Percentiles rank a stretch among this genome's conserved stretches.
These are phyloP conservation scores for Vanessa tameamea DNA, from an alignment of 1,140 invertebrate species.

Conservation along the genomic window DNA sequence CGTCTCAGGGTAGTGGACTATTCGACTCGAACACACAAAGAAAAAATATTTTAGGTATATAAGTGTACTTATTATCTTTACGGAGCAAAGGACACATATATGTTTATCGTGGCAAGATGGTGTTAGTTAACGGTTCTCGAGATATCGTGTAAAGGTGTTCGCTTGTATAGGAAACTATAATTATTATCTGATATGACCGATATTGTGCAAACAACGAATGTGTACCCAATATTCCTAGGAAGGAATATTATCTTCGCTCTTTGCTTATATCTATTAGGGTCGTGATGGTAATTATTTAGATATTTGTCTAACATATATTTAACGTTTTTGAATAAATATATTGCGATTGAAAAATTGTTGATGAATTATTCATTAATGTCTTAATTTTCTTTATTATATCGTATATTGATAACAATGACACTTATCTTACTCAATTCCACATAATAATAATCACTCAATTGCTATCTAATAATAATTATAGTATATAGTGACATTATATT, in stretches of 20 bases:
- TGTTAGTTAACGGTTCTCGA: constrained; percentile 43
- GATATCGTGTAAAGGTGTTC: constrained; percentile 43
- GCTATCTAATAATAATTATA: not conserved
- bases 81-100: constrained; percentile 29
- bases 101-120: constrained; percentile 42
- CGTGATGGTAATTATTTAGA: constrained; percentile 36
- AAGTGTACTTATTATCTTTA: constrained; percentile 17
- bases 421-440: constrained; percentile 3
- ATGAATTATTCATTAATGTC: not conserved
- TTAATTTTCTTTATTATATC: not conserved
- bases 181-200: constrained; percentile 56
- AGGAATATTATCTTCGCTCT: constrained; percentile 45
- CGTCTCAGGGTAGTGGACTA: constrained; percentile 17
- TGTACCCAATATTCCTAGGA: constrained; percentile 39
- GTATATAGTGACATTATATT: not conserved
- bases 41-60: not conserved
- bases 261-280: constrained; percentile 45
- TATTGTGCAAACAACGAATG: constrained; percentile 46
- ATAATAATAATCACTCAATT: constrained; percentile 4
- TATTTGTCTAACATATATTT: constrained; percentile 30
- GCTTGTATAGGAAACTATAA: constrained; percentile 56
- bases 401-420: not conserved
- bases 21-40: not conserved
- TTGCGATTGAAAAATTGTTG: not conserved
- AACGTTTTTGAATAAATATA: not conserved